Percentiles rank a stretch among this genome's conserved stretches.
Conservation (phyloP, 2,797 vertebrate species). For the Schizopygopsis malacanthus region DNA sequence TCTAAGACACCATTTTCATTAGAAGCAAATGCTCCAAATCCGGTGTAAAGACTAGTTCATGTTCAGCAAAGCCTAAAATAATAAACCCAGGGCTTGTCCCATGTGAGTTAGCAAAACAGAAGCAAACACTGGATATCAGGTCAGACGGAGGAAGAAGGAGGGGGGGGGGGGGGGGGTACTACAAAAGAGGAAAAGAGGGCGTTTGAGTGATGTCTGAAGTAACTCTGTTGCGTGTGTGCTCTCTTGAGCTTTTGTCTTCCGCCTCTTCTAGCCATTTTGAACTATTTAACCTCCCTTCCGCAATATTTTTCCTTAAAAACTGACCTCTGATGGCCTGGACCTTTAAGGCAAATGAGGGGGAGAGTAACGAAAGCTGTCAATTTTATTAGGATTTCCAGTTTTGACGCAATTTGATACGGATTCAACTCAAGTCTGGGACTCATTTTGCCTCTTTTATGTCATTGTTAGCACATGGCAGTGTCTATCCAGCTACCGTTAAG, state of each 20-base stretch:
- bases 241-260: conserved; percentile 49
- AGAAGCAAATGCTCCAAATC: conserved; percentile 99
- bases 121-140: conserved; percentile 78
- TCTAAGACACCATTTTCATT: conserved; percentile 99
- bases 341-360: conserved; percentile 63
- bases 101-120: conserved; percentile 89
- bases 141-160: conserved; percentile 50
- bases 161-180: conserved; percentile 8
- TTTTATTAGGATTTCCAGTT: conserved; percentile 90
- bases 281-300: conserved; percentile 78
- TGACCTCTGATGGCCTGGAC: conserved; percentile 77
- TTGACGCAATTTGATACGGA: conserved; percentile 85
- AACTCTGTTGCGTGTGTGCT: conserved; percentile 67
- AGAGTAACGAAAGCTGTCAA: conserved; percentile 77
- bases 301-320: conserved; percentile 75
- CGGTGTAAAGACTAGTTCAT: conserved; percentile 96
- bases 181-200: conserved; percentile 12
- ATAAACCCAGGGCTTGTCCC: conserved; percentile 91
- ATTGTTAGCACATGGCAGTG: conserved; percentile 76
- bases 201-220: conserved; percentile 69
- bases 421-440: conserved; percentile 85
- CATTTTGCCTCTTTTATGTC: conserved; percentile 70
- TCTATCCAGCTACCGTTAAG: conserved; percentile 80
- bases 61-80: conserved; percentile 99
- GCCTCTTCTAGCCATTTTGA: conserved; percentile 67